Evolutionary conservation across 2,113 vertebrate genomes (phyloP).

Genomic region (Zingel zingel): DNA sequence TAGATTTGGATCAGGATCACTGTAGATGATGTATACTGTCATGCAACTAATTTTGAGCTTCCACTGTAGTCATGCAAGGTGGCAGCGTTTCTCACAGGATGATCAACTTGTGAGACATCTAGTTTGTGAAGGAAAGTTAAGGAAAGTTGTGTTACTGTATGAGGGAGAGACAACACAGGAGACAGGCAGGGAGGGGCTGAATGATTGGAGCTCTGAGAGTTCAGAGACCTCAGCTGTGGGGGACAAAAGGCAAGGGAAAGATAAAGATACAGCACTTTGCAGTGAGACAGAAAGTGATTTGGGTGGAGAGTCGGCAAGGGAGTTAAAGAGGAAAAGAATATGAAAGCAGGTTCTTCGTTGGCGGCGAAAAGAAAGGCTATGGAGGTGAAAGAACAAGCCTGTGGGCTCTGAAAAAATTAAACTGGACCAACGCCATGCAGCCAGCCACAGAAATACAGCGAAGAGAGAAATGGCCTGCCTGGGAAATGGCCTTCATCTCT

Average conservation of each 20-base stretch:
- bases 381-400: constrained; percentile 62
- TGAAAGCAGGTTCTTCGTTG: constrained; percentile 39
- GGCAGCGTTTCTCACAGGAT: background rate
- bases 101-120: background rate
- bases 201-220: constrained; percentile 16
- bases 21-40: background rate
- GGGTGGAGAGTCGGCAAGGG: constrained; percentile 33
- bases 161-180: background rate
- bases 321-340: constrained; percentile 38
- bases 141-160: background rate
- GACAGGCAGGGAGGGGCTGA: background rate
- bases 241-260: constrained; percentile 48
- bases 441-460: constrained; percentile 32
- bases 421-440: constrained; percentile 67
- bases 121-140: background rate
- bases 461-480: constrained; percentile 61
- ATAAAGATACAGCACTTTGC: constrained; percentile 57
- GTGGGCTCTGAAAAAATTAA: constrained; percentile 70
- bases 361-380: constrained; percentile 29
- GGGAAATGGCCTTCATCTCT: constrained; percentile 70
- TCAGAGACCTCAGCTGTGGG: constrained; percentile 35
- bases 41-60: background rate
- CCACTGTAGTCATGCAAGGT: background rate
- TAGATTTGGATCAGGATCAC: background rate
- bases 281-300: constrained; percentile 38